Conservation (phyloP, 2,113 vertebrate species). For the Hemicordylus capensis region DNA sequence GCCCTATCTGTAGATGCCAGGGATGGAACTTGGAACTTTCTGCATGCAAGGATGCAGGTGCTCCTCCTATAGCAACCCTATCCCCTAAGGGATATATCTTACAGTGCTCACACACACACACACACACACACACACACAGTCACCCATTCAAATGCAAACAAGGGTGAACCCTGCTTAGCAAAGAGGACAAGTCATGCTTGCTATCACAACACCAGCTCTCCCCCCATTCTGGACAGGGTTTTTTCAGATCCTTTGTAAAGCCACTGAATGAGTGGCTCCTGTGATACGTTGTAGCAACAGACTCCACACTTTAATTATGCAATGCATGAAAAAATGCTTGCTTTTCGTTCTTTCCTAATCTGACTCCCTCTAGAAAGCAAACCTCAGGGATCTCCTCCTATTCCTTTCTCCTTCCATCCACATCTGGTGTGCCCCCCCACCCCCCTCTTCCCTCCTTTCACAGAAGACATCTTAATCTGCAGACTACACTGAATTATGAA, state of each 20-base stretch:
- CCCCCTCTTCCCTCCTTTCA: background rate
- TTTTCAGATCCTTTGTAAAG: background rate
- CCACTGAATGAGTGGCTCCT: background rate
- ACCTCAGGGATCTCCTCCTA: background rate
- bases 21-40: no score
- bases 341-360: background rate
- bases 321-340: background rate
- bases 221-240: no score
- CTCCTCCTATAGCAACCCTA: no score
- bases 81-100: no score
- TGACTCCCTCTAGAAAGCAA: background rate
- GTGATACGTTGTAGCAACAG: background rate
- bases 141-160: no score
- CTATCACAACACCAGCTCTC: no score
- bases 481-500: background rate
- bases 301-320: background rate
- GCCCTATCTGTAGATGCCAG: no score
- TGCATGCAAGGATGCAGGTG: no score
- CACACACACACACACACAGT: no score
- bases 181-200: no score
- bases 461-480: background rate
- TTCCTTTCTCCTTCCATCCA: background rate
- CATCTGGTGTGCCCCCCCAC: background rate
- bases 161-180: no score
- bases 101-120: no score